A percentile compares a stretch with the other conserved stretches of the same genome.
Evolutionary conservation across 2,113 vertebrate genomes (phyloP).

Genomic region (Desmodus rotundus): DNA sequence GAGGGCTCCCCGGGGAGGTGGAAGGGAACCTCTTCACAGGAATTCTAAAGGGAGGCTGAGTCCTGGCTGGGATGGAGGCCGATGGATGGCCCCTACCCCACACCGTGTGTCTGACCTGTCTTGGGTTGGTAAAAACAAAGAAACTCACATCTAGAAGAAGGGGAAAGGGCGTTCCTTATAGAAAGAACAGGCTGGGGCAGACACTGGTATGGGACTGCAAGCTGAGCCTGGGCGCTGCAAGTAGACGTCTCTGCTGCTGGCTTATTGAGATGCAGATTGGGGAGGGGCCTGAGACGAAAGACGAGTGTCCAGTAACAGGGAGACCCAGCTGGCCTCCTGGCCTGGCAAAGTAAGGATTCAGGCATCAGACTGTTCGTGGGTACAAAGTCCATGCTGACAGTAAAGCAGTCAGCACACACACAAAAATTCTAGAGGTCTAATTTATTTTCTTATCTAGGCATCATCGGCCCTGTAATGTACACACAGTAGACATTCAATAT

Average conservation of each 20-base stretch:
- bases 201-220: neutral
- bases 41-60: neutral
- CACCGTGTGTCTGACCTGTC: neutral
- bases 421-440: neutral
- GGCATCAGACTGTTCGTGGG: neutral
- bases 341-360: neutral
- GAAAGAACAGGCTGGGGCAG: neutral
- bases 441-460: neutral
- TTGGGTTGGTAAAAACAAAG: neutral
- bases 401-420: neutral
- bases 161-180: neutral
- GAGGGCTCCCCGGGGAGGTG: neutral
- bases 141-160: neutral
- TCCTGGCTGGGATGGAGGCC: neutral
- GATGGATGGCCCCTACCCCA: neutral
- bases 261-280: neutral
- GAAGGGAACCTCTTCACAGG: neutral
- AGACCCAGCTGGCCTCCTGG: too few species aligned
- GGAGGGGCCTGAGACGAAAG: neutral
- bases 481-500: neutral
- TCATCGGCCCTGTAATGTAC: neutral
- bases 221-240: neutral
- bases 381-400: neutral
- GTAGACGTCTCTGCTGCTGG: neutral
- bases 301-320: neutral